A percentile compares a stretch with the other conserved stretches of the same genome.
Evolutionary conservation across 2,888 invertebrate species (phyloP).

Genomic region (Catocala nupta): DNA sequence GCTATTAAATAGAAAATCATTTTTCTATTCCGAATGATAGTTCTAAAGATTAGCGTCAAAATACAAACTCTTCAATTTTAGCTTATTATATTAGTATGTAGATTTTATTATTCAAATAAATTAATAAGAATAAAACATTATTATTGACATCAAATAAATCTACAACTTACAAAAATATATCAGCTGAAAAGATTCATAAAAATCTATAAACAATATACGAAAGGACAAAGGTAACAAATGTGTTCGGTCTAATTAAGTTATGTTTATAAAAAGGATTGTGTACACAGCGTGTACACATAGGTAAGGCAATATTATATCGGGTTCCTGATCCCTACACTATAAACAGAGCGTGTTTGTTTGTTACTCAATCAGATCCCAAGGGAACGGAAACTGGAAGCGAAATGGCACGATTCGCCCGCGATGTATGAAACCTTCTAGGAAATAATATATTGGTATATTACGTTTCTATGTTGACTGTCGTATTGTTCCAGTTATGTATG

Average conservation of each 20-base stretch:
- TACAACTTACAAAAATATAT: too few species aligned
- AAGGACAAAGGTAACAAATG: constrained; percentile 1
- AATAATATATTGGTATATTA: neutral
- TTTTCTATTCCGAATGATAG: too few species aligned
- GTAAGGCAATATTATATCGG: constrained; percentile 19
- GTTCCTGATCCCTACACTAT: constrained; percentile 10
- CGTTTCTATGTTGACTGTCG: too few species aligned
- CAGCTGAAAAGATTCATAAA: neutral
- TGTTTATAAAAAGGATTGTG: constrained; percentile 6
- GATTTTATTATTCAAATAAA: too few species aligned
- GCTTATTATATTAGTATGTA: too few species aligned
- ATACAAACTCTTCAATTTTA: too few species aligned
- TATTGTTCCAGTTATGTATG: too few species aligned
- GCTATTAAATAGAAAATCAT: too few species aligned
- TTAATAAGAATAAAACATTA: too few species aligned
- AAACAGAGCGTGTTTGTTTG: constrained; percentile 20
- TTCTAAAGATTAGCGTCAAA: too few species aligned
- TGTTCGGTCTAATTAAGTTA: constrained; percentile 7
- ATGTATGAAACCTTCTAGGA: constrained; percentile 10
- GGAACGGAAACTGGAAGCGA: constrained; percentile 30
- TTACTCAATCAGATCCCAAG: constrained; percentile 39
- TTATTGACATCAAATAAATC: too few species aligned
- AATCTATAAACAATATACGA: neutral
- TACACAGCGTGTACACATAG: neutral
- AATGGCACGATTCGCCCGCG: constrained; percentile 31